These are phyloP conservation scores for Acrocephalus kingi DNA, from an alignment of 2,113 vertebrate species.

Conservation along the genomic window DNA sequence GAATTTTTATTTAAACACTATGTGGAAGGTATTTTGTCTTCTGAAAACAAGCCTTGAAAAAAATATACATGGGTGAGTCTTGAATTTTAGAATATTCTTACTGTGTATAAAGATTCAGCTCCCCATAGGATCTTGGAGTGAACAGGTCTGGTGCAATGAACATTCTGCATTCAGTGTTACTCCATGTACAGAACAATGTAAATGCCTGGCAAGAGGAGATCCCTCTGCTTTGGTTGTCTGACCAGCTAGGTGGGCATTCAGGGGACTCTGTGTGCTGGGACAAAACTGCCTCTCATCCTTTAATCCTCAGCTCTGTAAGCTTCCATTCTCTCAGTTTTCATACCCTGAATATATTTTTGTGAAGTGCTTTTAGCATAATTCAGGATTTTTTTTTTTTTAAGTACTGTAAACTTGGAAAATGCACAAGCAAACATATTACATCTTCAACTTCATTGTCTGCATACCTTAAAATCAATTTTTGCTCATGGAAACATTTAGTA, in stretches of 20 bases:
- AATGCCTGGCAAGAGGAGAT: not conserved
- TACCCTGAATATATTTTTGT: not conserved
- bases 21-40: not conserved
- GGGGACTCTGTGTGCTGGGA: not conserved
- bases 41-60: not conserved
- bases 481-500: not conserved
- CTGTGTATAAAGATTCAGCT: not conserved
- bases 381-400: not conserved
- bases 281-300: not conserved
- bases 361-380: not conserved
- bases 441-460: not conserved
- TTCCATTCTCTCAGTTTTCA: not conserved
- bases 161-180: not conserved
- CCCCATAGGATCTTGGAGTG: not conserved
- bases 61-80: not conserved
- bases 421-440: not conserved
- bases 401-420: not conserved
- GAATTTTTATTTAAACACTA: not conserved
- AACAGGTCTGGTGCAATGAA: not conserved
- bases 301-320: not conserved
- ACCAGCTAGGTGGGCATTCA: not conserved
- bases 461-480: not conserved
- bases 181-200: too few species aligned
- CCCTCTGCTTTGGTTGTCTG: not conserved
- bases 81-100: not conserved